Percentiles rank a stretch among this genome's conserved stretches.
phyloP scores from a whole-genome alignment of 2,113 vertebrate species.

The Scomber japonicus region DNA sequence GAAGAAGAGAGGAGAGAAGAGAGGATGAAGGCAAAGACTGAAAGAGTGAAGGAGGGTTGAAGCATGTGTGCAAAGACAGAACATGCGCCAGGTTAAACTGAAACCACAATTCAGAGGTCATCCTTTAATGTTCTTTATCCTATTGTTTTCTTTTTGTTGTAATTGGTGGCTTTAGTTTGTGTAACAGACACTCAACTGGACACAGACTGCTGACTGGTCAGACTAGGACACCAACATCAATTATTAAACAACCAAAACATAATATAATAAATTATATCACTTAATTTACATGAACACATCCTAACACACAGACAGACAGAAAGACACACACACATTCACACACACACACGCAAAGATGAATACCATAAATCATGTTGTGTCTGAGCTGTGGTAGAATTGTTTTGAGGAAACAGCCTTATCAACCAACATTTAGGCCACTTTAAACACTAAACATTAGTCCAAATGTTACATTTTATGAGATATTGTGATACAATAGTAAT shows the following conservation, averaged over 20 bases:
- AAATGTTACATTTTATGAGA: conserved; percentile 36
- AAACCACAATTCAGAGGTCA: conserved; percentile 48
- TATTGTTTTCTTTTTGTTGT: conserved; percentile 33
- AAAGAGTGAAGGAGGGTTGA: conserved; percentile 19
- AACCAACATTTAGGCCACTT: conserved; percentile 47
- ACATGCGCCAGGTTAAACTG: conserved; percentile 35
- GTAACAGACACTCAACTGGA: conserved; percentile 56
- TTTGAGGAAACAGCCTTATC: conserved; percentile 14
- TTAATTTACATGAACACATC: conserved; percentile 21
- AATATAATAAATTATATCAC: conserved; percentile 38
- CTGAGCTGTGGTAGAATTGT: conserved; percentile 37
- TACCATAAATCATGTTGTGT: conserved; percentile 42
- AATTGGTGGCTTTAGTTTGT: conserved; percentile 40
- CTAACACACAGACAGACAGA: conserved; percentile 39
- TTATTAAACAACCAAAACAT: conserved; percentile 39
- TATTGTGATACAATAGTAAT: conserved; percentile 27
- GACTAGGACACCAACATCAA: conserved; percentile 55
- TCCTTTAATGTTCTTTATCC: conserved; percentile 21
- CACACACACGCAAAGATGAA: conserved; percentile 24
- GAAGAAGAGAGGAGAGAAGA: conserved; percentile 57
- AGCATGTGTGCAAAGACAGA: conserved; percentile 36
- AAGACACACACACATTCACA: conserved; percentile 18
- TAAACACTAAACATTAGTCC: conserved; percentile 46
- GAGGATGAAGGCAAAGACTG: conserved; percentile 62
- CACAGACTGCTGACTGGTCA: conserved; percentile 34